Evolutionary conservation across 2,113 vertebrate genomes (phyloP).

Genomic region (Thamnaconus septentrionalis): DNA sequence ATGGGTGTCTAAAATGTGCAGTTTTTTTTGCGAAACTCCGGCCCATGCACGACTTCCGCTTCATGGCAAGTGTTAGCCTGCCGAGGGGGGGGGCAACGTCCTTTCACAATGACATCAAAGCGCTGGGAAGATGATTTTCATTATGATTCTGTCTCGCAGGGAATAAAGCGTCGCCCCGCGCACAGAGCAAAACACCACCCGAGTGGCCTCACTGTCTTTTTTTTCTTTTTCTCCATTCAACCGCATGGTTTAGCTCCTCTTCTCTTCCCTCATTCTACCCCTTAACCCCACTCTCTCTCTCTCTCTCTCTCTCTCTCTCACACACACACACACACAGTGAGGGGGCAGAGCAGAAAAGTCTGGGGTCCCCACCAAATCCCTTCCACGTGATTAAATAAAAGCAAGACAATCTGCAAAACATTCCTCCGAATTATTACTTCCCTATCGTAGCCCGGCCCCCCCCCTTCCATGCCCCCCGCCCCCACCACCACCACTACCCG

Average conservation of each 20-base stretch:
- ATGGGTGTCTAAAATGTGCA: too few species aligned
- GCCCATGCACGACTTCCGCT: not conserved
- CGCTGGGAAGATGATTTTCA: slow-evolving; percentile 30
- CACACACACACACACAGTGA: too few species aligned
- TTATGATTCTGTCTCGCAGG: slow-evolving; percentile 27
- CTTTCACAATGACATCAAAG: slow-evolving; percentile 43
- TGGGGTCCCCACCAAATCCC: slow-evolving; percentile 60
- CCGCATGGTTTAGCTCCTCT: slow-evolving; percentile 40
- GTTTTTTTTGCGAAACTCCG: slow-evolving; percentile 21
- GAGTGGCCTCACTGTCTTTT: slow-evolving; percentile 8
- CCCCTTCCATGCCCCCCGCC: too few species aligned
- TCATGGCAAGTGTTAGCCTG: not conserved
- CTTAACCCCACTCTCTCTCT: slow-evolving; percentile 11
- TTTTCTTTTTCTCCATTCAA: slow-evolving; percentile 46
- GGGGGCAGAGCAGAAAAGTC: not conserved
- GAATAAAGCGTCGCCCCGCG: slow-evolving; percentile 47
- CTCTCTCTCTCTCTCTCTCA: not conserved
- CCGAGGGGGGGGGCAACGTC: slow-evolving; percentile 7
- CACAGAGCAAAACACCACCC: slow-evolving; percentile 32
- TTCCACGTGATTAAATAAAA: slow-evolving; percentile 74
- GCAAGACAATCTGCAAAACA: slow-evolving; percentile 64
- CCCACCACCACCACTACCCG: not conserved
- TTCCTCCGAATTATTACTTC: slow-evolving; percentile 59
- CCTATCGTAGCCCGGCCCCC: slow-evolving; percentile 25
- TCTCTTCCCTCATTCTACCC: slow-evolving; percentile 30